phyloP scores from a whole-genome alignment of 2,888 invertebrate species.

The Pseudanteris insignis region DNA sequence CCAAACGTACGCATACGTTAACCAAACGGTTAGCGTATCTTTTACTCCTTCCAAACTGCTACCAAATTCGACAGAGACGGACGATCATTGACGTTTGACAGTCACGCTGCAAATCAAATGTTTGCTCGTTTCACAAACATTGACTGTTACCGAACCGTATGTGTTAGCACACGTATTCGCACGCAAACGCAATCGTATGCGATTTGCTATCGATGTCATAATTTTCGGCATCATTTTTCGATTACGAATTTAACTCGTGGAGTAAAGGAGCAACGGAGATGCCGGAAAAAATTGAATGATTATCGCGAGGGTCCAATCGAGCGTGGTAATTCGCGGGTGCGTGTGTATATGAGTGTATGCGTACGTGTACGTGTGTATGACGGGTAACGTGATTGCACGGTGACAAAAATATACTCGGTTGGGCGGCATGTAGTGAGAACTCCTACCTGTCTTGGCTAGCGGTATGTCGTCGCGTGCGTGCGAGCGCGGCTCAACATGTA shows the following conservation, averaged over 20 bases:
- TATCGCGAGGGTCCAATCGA: not conserved
- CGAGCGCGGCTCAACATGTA: slow-evolving; percentile 12
- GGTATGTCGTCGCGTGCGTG: slow-evolving; percentile 20
- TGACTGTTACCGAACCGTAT: no score
- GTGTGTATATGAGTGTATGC: slow-evolving; percentile 3
- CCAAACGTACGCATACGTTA: no score
- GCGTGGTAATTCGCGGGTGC: slow-evolving; percentile 1
- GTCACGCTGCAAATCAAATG: no score
- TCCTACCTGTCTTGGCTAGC: slow-evolving; percentile 42
- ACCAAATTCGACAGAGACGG: slow-evolving; percentile 10
- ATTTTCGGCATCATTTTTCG: not conserved
- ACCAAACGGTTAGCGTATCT: no score
- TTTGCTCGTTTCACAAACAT: no score
- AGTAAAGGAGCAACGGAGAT: not conserved
- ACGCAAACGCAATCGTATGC: no score
- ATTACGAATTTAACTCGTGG: not conserved
- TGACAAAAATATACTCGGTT: slow-evolving; percentile 20
- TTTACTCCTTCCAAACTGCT: not conserved
- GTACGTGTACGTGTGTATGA: slow-evolving; percentile 15
- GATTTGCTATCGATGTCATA: no score
- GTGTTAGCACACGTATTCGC: no score
- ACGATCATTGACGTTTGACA: not conserved
- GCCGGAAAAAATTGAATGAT: not conserved
- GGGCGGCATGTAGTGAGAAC: slow-evolving; percentile 17
- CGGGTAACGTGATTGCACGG: slow-evolving; percentile 12